Percentiles rank a stretch among this genome's conserved stretches.
These are phyloP conservation scores for Anguilla anguilla DNA, from an alignment of 2,797 vertebrate genomes.

Conservation along the genomic window DNA sequence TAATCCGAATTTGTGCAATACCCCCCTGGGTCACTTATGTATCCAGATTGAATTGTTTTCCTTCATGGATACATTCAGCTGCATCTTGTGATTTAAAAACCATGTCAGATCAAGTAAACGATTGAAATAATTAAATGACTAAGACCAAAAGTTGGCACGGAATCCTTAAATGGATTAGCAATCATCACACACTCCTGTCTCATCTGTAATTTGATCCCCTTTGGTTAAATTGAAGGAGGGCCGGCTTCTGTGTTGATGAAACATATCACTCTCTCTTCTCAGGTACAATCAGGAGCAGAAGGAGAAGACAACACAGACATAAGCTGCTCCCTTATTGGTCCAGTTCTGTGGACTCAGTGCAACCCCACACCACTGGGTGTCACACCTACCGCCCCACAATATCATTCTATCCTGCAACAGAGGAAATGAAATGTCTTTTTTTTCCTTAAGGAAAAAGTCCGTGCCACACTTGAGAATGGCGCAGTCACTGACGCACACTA, in stretches of 20 bases:
- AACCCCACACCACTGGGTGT: constrained; percentile 36
- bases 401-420: background rate
- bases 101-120: background rate
- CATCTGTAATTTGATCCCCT: background rate
- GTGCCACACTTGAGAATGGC: background rate
- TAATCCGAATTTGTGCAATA: too few relatives aligned
- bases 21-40: background rate
- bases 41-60: background rate
- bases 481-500: background rate
- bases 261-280: constrained; percentile 23
- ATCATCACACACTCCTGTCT: background rate
- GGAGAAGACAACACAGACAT: constrained; percentile 59
- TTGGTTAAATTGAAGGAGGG: background rate
- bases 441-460: background rate
- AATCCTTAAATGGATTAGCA: background rate
- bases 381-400: constrained; percentile 41
- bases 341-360: constrained; percentile 52
- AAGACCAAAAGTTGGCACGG: background rate
- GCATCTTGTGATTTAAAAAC: background rate
- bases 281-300: constrained; percentile 82
- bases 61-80: background rate
- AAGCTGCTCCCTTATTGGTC: constrained; percentile 44
- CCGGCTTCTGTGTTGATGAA: background rate
- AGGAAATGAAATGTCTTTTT: background rate
- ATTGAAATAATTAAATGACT: background rate